Percentiles rank a stretch among this genome's conserved stretches.
phyloP scores from a whole-genome alignment of 2,113 vertebrate genomes.

The Eleginops maclovinus region DNA sequence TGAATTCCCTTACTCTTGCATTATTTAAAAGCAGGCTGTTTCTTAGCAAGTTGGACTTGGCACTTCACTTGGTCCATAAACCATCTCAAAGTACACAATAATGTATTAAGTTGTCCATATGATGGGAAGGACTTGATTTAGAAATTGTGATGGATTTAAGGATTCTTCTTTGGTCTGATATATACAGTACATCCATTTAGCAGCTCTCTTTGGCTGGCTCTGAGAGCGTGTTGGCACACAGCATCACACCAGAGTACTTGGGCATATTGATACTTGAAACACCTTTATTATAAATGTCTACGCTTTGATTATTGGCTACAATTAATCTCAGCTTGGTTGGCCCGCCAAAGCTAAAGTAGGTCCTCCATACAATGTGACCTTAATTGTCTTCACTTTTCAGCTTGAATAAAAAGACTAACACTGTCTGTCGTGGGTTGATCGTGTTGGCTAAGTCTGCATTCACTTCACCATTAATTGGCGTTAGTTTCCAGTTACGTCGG shows the following conservation, averaged over 20 bases:
- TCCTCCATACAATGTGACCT: neutral
- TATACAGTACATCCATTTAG: neutral
- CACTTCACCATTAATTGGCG: conserved; percentile 84
- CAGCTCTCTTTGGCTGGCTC: conserved; percentile 6
- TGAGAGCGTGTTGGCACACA: neutral
- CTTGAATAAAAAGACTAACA: neutral
- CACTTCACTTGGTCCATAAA: neutral
- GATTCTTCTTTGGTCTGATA: neutral
- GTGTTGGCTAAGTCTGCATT: neutral
- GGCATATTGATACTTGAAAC: neutral
- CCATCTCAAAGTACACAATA: neutral
- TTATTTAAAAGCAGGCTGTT: conserved; percentile 9
- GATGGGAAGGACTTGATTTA: neutral
- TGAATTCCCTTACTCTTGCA: neutral
- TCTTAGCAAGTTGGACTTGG: neutral
- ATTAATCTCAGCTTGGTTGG: neutral
- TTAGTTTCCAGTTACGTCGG: conserved; percentile 87
- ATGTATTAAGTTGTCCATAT: neutral
- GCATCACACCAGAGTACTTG: neutral
- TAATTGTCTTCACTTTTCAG: neutral
- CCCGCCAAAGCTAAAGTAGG: neutral
- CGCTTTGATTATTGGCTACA: neutral
- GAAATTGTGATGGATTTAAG: neutral
- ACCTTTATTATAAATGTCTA: neutral
- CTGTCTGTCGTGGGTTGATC: neutral